Evolutionary conservation across 2,888 invertebrate genomes (phyloP).

Genomic region (Mechanitis mazaeus): DNA sequence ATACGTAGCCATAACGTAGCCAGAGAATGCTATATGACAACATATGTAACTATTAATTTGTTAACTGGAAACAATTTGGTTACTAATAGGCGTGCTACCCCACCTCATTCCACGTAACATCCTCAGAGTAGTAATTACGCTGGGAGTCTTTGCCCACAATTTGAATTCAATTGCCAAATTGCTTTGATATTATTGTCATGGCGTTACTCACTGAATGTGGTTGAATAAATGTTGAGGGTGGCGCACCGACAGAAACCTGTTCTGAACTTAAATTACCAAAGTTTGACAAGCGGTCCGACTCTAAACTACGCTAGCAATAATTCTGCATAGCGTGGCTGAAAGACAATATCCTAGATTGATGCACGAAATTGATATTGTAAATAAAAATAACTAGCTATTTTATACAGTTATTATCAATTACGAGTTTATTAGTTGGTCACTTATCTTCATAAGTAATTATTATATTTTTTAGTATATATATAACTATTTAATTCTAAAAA

Average conservation of each 20-base stretch:
- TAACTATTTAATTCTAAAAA: too few species aligned
- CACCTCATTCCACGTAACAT: constrained; percentile 5
- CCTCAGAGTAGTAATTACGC: constrained; percentile 20
- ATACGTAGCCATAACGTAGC: not conserved
- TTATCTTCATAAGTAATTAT: too few species aligned
- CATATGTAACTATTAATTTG: not conserved
- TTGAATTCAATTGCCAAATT: constrained; percentile 28
- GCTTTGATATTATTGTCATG: constrained; percentile 49
- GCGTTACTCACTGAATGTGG: constrained; percentile 44
- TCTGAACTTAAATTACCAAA: constrained; percentile 76
- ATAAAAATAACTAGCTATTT: not conserved
- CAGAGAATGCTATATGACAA: not conserved
- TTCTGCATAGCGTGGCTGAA: constrained; percentile 56
- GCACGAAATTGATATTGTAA: constrained; percentile 35
- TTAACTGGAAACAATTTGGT: constrained; percentile 11
- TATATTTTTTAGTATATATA: too few species aligned
- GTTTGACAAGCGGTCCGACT: constrained; percentile 71
- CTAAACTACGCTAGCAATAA: constrained; percentile 69
- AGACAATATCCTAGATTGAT: constrained; percentile 53
- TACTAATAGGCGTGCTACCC: constrained; percentile 4
- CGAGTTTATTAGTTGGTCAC: too few species aligned
- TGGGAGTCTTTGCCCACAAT: constrained; percentile 16
- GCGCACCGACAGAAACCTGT: constrained; percentile 62
- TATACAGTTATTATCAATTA: not conserved
- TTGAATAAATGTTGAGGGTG: constrained; percentile 55